Percentiles rank a stretch among this genome's conserved stretches.
Conservation (phyloP, 2,797 vertebrate genomes). For the Clarias pachynema region DNA sequence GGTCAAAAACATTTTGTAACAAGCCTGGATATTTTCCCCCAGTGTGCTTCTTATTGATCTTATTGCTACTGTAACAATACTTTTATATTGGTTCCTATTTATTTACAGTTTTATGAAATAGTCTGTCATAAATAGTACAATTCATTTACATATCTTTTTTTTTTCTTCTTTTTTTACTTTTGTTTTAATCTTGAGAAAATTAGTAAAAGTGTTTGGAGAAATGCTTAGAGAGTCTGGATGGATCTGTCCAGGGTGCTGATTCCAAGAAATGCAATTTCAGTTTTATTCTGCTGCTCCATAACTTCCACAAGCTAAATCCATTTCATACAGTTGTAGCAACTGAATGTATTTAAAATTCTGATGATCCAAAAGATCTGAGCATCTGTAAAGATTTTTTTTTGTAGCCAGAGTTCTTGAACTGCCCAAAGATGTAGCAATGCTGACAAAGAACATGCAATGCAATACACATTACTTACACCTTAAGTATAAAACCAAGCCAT, state of each 20-base stretch:
- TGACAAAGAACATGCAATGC: background rate
- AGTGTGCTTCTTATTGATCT: background rate
- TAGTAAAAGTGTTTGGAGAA: constrained; percentile 38
- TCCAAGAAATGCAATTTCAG: constrained; percentile 13
- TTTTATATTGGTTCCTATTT: background rate
- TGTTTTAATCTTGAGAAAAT: background rate
- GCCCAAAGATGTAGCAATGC: background rate
- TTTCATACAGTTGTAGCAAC: background rate
- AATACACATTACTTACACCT: background rate
- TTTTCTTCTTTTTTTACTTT: background rate
- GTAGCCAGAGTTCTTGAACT: background rate
- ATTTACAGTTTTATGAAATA: background rate
- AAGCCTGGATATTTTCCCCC: background rate
- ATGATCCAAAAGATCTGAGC: background rate
- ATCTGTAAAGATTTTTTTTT: background rate
- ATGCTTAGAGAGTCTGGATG: constrained; percentile 48
- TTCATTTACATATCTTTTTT: background rate
- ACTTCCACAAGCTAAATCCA: background rate
- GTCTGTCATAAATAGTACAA: background rate
- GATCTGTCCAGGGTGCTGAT: constrained; percentile 71
- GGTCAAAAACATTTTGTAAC: background rate
- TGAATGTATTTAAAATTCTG: no score
- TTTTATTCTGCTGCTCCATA: background rate
- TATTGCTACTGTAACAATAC: background rate
- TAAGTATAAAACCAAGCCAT: background rate